These are phyloP conservation scores for Drosophila robusta DNA, from an alignment of 2,888 invertebrate genomes.

Conservation along the genomic window DNA sequence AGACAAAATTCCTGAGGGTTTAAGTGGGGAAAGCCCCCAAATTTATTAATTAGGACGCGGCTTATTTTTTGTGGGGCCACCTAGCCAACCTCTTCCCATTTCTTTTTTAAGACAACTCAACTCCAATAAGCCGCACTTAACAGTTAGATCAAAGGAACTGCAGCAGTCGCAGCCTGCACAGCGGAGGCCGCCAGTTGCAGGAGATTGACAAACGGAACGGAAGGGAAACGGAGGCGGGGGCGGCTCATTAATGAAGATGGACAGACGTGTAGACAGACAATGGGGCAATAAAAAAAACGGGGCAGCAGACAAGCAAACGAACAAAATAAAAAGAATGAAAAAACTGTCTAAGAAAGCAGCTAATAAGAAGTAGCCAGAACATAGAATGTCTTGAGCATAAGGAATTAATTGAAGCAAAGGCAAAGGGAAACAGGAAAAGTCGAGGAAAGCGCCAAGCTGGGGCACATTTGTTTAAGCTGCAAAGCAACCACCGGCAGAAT, in stretches of 20 bases:
- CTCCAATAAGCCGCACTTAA: constrained; percentile 26
- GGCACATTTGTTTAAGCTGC: constrained; percentile 55
- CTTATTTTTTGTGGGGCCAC: too few species aligned
- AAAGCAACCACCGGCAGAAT: constrained; percentile 34
- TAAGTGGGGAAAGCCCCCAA: too few species aligned
- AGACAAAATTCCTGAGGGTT: too few species aligned
- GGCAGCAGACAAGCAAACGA: constrained; percentile 11
- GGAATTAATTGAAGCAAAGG: constrained; percentile 68
- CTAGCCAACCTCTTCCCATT: too few species aligned
- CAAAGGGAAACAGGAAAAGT: constrained; percentile 15
- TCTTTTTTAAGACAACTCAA: too few species aligned
- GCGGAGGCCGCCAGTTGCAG: constrained; percentile 42
- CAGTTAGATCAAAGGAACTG: constrained; percentile 47
- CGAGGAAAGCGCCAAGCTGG: constrained; percentile 16
- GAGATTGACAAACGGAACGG: constrained; percentile 28
- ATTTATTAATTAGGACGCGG: not conserved
- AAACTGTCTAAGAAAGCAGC: constrained; percentile 45
- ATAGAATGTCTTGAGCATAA: constrained; percentile 59
- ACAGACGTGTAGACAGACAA: constrained; percentile 48
- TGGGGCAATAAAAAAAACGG: constrained; percentile 16
- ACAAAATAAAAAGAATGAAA: constrained; percentile 7
- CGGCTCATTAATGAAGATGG: constrained; percentile 59
- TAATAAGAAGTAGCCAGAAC: constrained; percentile 60
- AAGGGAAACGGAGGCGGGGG: constrained; percentile 9
- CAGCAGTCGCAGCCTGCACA: constrained; percentile 27